These are phyloP conservation scores for Exaiptasia diaphana DNA, from an alignment of 64 coral and sea anemone species.

Conservation along the genomic window DNA sequence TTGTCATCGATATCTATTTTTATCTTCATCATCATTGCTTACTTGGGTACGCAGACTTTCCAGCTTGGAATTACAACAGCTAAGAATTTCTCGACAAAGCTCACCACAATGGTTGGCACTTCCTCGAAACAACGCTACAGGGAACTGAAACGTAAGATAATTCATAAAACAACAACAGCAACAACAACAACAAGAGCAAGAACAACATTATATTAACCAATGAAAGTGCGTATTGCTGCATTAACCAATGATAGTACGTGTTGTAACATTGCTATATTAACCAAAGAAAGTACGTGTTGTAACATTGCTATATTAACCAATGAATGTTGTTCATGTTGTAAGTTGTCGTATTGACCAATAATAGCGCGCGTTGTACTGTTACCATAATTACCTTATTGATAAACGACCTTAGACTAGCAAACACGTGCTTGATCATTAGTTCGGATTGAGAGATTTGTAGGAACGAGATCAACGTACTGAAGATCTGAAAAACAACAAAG, in stretches of 20 bases:
- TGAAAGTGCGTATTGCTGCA: too few species aligned
- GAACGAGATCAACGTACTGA: conserved; percentile 73
- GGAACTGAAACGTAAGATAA: too few species aligned
- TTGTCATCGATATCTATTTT: too few species aligned
- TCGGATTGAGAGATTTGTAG: conserved; percentile 91
- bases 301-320: too few species aligned
- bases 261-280: too few species aligned
- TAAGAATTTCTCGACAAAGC: conserved; percentile 90
- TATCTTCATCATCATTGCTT: not conserved
- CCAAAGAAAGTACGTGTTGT: too few species aligned
- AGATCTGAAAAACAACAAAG: conserved; percentile 58
- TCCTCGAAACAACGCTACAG: conserved; percentile 79
- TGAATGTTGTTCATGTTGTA: too few species aligned
- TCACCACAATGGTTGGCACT: conserved; percentile 87
- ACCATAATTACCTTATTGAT: conserved; percentile 77
- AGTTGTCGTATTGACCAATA: too few species aligned
- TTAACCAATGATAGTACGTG: too few species aligned
- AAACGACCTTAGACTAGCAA: conserved; percentile 91
- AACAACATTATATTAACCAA: too few species aligned
- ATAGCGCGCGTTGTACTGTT: not conserved
- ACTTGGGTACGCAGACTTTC: conserved; percentile 83
- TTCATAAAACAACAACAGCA: too few species aligned
- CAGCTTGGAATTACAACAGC: conserved; percentile 90
- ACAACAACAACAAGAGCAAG: too few species aligned
- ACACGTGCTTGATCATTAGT: conserved; percentile 91